A percentile compares a stretch with the other conserved stretches of the same genome.
Evolutionary conservation across 2,888 invertebrate genomes (phyloP).

Genomic region (Pegoplata infirma): DNA sequence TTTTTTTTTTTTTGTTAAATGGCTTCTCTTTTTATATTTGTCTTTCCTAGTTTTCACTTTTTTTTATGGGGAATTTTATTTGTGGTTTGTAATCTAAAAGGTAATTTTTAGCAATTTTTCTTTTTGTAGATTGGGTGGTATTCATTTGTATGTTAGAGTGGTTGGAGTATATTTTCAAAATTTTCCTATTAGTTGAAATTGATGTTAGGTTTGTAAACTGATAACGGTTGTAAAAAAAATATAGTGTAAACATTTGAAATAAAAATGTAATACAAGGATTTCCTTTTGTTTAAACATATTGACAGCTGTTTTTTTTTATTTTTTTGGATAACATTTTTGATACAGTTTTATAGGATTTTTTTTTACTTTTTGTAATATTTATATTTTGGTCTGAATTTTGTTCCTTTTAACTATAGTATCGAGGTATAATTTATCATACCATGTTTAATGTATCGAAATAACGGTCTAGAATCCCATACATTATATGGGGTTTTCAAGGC

Average conservation of each 20-base stretch:
- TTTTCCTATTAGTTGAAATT: slow-evolving; percentile 41
- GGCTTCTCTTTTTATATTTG: slow-evolving; percentile 1
- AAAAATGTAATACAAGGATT: not conserved
- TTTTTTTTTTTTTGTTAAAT: slow-evolving; percentile 28
- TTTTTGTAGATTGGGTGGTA: not conserved
- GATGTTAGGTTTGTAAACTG: slow-evolving; percentile 30
- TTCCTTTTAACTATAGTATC: no score
- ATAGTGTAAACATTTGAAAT: slow-evolving; percentile 38
- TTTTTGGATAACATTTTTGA: no score
- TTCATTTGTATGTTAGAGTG: not conserved
- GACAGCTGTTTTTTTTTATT: slow-evolving; percentile 45
- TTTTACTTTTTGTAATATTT: no score
- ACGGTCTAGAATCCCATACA: no score
- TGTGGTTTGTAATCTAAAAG: slow-evolving; percentile 49
- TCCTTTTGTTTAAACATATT: slow-evolving; percentile 33
- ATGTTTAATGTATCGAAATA: no score
- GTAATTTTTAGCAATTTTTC: slow-evolving; percentile 37
- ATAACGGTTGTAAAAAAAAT: slow-evolving; percentile 39
- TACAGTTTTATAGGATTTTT: no score
- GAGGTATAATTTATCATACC: no score
- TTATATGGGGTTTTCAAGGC: no score
- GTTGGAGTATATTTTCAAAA: not conserved
- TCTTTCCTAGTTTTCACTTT: not conserved
- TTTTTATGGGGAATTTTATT: slow-evolving; percentile 40
- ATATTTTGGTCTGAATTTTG: no score